phyloP scores from a whole-genome alignment of 1,140 invertebrate genomes.

The Hyphantria cunea region DNA sequence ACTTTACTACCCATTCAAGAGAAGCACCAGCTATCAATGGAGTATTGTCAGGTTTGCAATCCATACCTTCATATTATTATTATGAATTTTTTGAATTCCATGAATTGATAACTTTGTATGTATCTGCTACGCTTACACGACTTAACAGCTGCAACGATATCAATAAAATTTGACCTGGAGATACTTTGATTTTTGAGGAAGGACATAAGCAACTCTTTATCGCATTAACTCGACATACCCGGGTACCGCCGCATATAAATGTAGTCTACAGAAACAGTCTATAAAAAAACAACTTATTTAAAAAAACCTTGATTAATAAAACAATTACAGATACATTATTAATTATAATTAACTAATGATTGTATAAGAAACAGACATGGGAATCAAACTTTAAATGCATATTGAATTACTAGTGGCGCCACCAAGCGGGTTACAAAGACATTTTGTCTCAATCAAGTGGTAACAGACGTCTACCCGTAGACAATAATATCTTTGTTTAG shows the following conservation, averaged over 20 bases:
- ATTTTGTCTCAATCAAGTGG: slow-evolving; percentile 81
- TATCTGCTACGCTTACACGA: too few species aligned
- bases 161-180: too few species aligned
- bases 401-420: slow-evolving; percentile 79
- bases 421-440: slow-evolving; percentile 72
- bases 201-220: too few species aligned
- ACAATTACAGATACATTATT: not conserved
- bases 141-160: too few species aligned
- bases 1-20: not conserved
- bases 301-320: too few species aligned
- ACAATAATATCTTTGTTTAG: slow-evolving; percentile 76
- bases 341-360: slow-evolving; percentile 1
- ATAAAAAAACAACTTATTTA: not conserved
- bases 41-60: not conserved
- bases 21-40: not conserved
- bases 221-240: too few species aligned
- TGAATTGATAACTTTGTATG: not conserved
- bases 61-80: too few species aligned
- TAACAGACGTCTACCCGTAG: slow-evolving; percentile 78
- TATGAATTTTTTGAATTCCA: too few species aligned
- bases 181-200: too few species aligned
- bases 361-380: slow-evolving; percentile 8
- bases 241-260: too few species aligned
- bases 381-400: slow-evolving; percentile 64
- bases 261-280: too few species aligned